These are phyloP conservation scores for Saimiri boliviensis DNA, from an alignment of 2,113 vertebrate genomes.

Conservation along the genomic window DNA sequence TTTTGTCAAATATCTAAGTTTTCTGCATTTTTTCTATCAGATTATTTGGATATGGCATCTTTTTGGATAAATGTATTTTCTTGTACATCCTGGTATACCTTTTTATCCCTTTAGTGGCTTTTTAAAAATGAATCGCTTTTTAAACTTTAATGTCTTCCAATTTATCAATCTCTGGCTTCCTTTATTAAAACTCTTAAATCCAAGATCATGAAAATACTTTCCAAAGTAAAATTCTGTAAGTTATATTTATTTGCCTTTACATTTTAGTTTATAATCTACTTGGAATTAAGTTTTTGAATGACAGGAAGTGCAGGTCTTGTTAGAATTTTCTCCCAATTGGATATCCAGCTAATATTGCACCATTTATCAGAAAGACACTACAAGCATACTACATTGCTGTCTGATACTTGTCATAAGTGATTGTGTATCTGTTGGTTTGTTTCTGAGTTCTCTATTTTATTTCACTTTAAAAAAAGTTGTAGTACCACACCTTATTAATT, in stretches of 20 bases:
- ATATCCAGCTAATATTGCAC: neutral
- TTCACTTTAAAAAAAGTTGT: neutral
- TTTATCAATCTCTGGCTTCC: neutral
- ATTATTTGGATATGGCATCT: neutral
- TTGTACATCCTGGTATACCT: neutral
- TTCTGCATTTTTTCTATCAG: neutral
- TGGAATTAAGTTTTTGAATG: neutral
- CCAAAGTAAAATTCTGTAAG: neutral
- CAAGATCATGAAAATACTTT: neutral
- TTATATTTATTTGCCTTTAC: neutral
- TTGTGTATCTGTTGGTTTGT: neutral
- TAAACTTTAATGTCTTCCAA: neutral
- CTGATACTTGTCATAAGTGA: neutral
- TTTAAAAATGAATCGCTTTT: neutral
- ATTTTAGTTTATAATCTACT: neutral
- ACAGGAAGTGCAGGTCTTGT: neutral
- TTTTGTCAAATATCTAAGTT: neutral
- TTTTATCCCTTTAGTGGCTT: neutral
- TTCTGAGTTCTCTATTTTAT: neutral
- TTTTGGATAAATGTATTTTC: neutral
- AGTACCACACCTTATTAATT: neutral
- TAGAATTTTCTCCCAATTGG: neutral
- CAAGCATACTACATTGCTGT: rapidly evolving
- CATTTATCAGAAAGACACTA: neutral
- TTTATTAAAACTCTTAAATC: neutral